phyloP scores from a whole-genome alignment of 2,797 vertebrate species.

The Microctenopoma steveboyesi region DNA sequence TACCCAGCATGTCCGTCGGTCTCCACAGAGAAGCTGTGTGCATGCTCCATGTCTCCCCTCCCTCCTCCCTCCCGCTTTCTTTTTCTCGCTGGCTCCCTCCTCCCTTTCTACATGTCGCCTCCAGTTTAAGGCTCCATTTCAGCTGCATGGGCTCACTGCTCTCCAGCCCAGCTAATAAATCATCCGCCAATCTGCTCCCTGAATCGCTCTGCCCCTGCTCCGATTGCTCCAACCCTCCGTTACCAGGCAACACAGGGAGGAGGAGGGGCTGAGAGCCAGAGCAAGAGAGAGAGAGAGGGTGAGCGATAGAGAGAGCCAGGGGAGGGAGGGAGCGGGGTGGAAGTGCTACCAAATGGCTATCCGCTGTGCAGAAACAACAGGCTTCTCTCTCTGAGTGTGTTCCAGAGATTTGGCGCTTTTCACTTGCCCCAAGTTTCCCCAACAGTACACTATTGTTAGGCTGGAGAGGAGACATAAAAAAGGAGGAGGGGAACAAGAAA shows the following conservation, averaged over 20 bases:
- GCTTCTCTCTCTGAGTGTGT: constrained; percentile 84
- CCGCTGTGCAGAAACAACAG: constrained; percentile 88
- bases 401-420: constrained; percentile 83
- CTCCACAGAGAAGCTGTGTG: constrained; percentile 59
- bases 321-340: constrained; percentile 60
- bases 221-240: constrained; percentile 88
- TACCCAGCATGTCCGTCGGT: constrained; percentile 60
- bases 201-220: constrained; percentile 88
- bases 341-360: constrained; percentile 89
- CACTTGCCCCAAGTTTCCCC: constrained; percentile 73
- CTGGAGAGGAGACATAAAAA: constrained; percentile 70
- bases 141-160: constrained; percentile 87
- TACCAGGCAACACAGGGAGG: constrained; percentile 89
- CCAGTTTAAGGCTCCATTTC: constrained; percentile 87
- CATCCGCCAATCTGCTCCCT: constrained; percentile 90
- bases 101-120: constrained; percentile 76
- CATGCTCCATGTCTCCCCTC: constrained; percentile 31
- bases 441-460: constrained; percentile 83
- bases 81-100: constrained; percentile 59
- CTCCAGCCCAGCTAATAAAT: constrained; percentile 92
- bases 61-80: constrained; percentile 53
- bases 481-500: constrained; percentile 59
- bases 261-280: constrained; percentile 77
- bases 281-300: constrained; percentile 55
- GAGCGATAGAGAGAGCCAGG: constrained; percentile 4